These are phyloP conservation scores for Reticulitermes lucifugus DNA, from an alignment of 2,888 invertebrate species.

Conservation along the genomic window DNA sequence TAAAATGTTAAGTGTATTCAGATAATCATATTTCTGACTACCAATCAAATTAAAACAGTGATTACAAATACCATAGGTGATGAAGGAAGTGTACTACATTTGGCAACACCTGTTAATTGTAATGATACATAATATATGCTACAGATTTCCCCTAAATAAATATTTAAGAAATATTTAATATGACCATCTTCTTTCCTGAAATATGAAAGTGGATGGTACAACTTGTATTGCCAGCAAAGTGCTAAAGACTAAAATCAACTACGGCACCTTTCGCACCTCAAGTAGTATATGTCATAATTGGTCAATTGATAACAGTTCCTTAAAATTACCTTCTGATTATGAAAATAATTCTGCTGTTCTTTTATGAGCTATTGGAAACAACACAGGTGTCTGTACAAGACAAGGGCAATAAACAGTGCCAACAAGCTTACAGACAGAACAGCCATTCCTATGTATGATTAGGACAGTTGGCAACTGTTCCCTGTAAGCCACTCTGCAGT, in stretches of 20 bases:
- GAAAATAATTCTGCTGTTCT: slow-evolving; percentile 17
- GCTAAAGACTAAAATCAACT: slow-evolving; percentile 3
- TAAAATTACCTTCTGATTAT: slow-evolving; percentile 15
- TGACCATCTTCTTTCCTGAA: neutral
- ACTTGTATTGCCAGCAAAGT: neutral
- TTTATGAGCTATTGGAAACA: neutral
- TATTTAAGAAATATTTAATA: slow-evolving; percentile 16
- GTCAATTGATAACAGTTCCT: slow-evolving; percentile 14
- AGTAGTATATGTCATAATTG: slow-evolving; percentile 6
- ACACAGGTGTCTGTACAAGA: neutral
- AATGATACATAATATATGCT: neutral
- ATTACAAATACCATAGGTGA: slow-evolving; percentile 25
- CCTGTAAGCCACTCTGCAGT: neutral
- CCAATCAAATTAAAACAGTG: neutral
- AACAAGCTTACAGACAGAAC: neutral
- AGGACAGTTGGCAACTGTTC: neutral
- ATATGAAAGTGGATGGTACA: slow-evolving; percentile 20
- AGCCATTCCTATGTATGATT: neutral
- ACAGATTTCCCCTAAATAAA: slow-evolving; percentile 22
- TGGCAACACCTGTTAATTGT: neutral
- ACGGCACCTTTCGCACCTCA: neutral
- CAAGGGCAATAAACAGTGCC: neutral
- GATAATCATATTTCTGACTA: neutral
- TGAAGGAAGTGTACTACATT: neutral
- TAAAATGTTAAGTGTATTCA: neutral